Evolutionary conservation across 1,140 invertebrate species (phyloP).

Genomic region (Calliopsis andreniformis): DNA sequence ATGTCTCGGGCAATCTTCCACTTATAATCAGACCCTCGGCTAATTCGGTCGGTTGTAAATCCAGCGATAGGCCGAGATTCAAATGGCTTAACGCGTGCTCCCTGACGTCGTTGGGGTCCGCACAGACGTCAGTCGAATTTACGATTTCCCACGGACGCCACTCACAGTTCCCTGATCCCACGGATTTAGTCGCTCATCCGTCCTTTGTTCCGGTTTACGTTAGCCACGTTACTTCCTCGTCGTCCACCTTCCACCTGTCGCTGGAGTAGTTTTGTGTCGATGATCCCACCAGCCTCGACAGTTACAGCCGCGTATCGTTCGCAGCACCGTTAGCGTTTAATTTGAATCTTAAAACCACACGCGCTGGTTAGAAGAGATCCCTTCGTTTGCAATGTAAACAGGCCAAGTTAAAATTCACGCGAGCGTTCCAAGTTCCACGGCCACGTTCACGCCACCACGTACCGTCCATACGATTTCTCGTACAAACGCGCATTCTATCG

Average conservation of each 20-base stretch:
- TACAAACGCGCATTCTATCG: constrained; percentile 20
- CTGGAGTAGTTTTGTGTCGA: background rate
- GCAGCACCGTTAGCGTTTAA: background rate
- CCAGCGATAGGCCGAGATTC: background rate
- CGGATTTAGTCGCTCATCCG: background rate
- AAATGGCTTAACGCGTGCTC: background rate
- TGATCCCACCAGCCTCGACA: background rate
- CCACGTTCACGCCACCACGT: background rate
- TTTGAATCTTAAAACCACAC: background rate
- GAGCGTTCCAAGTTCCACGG: constrained; percentile 8
- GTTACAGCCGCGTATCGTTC: background rate
- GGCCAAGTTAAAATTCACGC: background rate
- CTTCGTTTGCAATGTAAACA: background rate
- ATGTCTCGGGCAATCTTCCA: too few relatives aligned
- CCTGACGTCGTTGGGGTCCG: background rate
- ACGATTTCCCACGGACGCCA: background rate
- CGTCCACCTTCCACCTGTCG: too few relatives aligned
- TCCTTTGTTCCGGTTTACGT: background rate
- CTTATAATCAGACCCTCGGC: background rate
- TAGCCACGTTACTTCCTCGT: background rate
- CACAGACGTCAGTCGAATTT: constrained; percentile 4
- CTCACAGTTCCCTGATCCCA: background rate
- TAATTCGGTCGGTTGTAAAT: background rate
- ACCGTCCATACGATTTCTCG: constrained; percentile 21
- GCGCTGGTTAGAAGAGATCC: background rate